Conservation (phyloP, 2,888 invertebrate species). For the Adelognathus sp. region DNA sequence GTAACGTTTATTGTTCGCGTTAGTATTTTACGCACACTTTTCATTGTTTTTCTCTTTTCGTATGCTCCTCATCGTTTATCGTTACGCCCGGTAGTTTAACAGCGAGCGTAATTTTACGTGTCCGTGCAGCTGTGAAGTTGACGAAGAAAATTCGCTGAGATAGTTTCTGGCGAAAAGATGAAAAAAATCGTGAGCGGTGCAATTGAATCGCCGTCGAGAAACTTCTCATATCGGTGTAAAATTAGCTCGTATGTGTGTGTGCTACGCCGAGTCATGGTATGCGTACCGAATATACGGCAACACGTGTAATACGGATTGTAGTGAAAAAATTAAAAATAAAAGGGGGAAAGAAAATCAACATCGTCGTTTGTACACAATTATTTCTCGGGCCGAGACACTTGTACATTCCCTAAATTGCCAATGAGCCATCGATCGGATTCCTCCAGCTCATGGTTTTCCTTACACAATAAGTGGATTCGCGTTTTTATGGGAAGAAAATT, state of each 20-base stretch:
- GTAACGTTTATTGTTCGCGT: conserved; percentile 27
- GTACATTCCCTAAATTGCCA: too few relatives aligned
- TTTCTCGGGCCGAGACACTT: too few relatives aligned
- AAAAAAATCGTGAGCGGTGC: conserved; percentile 16
- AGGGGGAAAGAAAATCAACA: too few relatives aligned
- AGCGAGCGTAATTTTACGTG: conserved; percentile 1
- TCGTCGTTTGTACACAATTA: too few relatives aligned
- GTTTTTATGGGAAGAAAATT: too few relatives aligned
- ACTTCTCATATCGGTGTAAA: conserved; percentile 46
- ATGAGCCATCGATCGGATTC: too few relatives aligned
- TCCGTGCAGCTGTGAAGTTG: neutral
- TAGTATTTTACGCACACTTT: conserved; percentile 22
- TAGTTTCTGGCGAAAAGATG: neutral
- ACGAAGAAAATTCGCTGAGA: conserved; percentile 14
- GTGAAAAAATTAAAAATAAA: conserved; percentile 11
- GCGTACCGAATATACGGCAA: neutral
- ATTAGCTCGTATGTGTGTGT: conserved; percentile 47
- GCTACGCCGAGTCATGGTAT: conserved; percentile 4
- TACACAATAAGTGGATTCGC: too few relatives aligned
- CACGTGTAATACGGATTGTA: conserved; percentile 43
- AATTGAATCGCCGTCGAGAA: conserved; percentile 13
- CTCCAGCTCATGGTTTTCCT: too few relatives aligned
- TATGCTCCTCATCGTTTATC: neutral
- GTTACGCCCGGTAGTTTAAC: neutral
- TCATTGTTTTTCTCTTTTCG: neutral